These are phyloP conservation scores for Digitonthophagus gazella DNA, from an alignment of 2,888 invertebrate genomes.

Conservation along the genomic window DNA sequence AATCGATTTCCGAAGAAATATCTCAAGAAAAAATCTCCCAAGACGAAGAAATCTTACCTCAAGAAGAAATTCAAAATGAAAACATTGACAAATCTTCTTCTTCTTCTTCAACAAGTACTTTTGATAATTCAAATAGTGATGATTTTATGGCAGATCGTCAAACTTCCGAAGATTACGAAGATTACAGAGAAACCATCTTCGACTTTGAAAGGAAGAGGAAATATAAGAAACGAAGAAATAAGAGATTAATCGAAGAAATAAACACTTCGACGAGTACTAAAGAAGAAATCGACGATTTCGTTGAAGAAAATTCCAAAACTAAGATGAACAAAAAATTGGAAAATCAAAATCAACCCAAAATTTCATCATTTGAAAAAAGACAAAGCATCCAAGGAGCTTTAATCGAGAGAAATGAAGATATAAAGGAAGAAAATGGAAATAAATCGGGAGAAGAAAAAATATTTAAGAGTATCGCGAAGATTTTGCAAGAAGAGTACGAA, in stretches of 20 bases:
- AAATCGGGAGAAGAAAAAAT: constrained; percentile 6
- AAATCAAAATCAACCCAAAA: not conserved
- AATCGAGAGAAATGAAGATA: constrained; percentile 21
- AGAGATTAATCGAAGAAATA: constrained; percentile 19
- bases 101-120: no score
- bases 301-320: no score
- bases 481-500: constrained; percentile 20
- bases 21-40: constrained; percentile 26
- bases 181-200: constrained; percentile 43
- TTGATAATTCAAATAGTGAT: no score
- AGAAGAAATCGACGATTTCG: constrained; percentile 29
- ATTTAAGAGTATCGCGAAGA: not conserved
- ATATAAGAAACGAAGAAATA: constrained; percentile 19
- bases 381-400: not conserved
- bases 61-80: constrained; percentile 26
- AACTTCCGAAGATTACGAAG: constrained; percentile 39
- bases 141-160: constrained; percentile 43
- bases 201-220: constrained; percentile 36
- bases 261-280: constrained; percentile 14
- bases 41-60: constrained; percentile 5
- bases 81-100: constrained; percentile 25
- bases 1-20: constrained; percentile 20
- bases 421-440: constrained; percentile 21
- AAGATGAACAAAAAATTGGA: not conserved
- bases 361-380: not conserved